These are phyloP conservation scores for Manis javanica DNA, from an alignment of 2,797 vertebrate species.

Conservation along the genomic window DNA sequence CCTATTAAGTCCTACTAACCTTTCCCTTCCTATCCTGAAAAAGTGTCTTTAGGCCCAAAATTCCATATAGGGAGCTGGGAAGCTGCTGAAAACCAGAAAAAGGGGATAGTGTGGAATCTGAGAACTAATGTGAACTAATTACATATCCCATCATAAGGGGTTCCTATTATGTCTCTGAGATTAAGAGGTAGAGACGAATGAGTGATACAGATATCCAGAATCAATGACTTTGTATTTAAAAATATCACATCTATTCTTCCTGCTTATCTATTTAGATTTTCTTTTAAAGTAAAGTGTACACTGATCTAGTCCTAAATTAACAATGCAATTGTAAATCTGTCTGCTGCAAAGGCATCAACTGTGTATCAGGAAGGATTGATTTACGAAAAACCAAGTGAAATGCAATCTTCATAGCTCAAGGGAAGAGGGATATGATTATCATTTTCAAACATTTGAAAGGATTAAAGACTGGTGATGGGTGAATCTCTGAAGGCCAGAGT, in stretches of 20 bases:
- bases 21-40: background rate
- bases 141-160: background rate
- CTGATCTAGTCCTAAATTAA: constrained; percentile 67
- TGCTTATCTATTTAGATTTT: background rate
- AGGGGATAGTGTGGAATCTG: background rate
- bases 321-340: constrained; percentile 62
- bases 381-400: constrained; percentile 67
- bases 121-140: background rate
- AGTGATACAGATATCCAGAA: background rate
- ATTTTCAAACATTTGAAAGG: constrained; percentile 76
- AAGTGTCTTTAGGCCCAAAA: background rate
- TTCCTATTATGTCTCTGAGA: background rate
- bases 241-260: background rate
- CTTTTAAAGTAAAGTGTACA: background rate
- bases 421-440: constrained; percentile 68
- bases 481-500: constrained; percentile 69
- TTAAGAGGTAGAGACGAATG: background rate
- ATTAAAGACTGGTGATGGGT: constrained; percentile 72
- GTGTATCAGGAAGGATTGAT: constrained; percentile 69
- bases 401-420: constrained; percentile 65
- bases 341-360: background rate
- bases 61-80: background rate
- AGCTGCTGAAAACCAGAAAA: background rate
- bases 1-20: background rate
- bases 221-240: background rate